Evolutionary conservation across 2,888 invertebrate species (phyloP).

Genomic region (Xestia rhomboidea): DNA sequence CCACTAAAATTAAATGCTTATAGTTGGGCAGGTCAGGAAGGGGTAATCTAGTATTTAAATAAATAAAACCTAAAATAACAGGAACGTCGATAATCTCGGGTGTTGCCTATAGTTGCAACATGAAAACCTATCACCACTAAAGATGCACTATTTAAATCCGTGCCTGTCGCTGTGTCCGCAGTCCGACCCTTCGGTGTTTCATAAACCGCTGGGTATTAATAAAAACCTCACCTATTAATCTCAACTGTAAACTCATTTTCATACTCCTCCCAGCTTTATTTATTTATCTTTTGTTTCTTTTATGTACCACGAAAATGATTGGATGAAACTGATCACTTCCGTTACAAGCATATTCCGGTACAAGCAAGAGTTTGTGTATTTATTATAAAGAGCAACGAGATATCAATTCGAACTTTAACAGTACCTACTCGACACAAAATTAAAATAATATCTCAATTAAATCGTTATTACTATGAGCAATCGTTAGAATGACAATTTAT

Average conservation of each 20-base stretch:
- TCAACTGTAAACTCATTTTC: constrained; percentile 81
- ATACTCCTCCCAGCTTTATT: constrained; percentile 69
- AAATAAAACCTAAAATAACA: neutral
- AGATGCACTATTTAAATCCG: constrained; percentile 56
- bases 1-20: neutral
- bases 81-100: neutral
- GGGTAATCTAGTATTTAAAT: neutral
- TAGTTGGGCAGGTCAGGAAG: neutral
- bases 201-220: constrained; percentile 81
- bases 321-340: neutral
- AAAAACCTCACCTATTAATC: constrained; percentile 86
- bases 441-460: neutral
- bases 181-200: constrained; percentile 77
- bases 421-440: neutral
- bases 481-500: neutral
- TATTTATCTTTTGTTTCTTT: constrained; percentile 60
- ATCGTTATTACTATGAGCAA: neutral
- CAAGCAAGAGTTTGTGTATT: neutral
- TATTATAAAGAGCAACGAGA: neutral
- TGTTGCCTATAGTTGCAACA: neutral
- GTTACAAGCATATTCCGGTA: neutral
- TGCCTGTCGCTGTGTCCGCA: constrained; percentile 67
- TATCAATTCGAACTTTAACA: neutral
- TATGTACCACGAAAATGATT: neutral
- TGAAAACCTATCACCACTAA: neutral